Conservation (phyloP, 2,888 invertebrate species). For the Lasius platythorax region DNA sequence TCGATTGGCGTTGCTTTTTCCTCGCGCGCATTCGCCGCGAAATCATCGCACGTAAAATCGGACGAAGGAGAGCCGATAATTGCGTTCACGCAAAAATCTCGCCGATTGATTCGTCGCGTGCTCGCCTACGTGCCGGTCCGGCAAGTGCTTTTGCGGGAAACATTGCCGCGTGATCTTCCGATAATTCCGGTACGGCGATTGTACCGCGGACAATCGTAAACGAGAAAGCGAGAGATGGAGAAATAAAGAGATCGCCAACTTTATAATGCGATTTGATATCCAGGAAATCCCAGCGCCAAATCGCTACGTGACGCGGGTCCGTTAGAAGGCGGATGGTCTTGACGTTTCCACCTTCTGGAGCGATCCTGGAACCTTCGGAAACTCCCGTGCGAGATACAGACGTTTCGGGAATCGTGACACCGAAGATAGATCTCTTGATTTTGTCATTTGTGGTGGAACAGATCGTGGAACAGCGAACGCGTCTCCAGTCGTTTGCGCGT, state of each 20-base stretch:
- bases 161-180: neutral
- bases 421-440: conserved; percentile 32
- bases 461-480: neutral
- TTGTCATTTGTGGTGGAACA: neutral
- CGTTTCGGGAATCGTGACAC: conserved; percentile 22
- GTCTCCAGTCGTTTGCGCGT: neutral
- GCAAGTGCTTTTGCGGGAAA: neutral
- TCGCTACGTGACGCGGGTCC: conserved; percentile 66
- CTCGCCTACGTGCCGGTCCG: conserved; percentile 25
- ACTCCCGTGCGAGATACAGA: conserved; percentile 26
- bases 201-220: conserved; percentile 46
- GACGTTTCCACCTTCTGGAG: conserved; percentile 16
- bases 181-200: neutral
- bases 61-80: conserved; percentile 29
- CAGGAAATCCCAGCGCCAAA: conserved; percentile 66
- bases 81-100: conserved; percentile 24
- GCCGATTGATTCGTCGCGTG: conserved; percentile 43
- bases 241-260: conserved; percentile 56
- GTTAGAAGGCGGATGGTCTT: conserved; percentile 9
- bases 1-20: conserved; percentile 48
- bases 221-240: neutral
- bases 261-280: conserved; percentile 73
- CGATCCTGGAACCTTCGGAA: conserved; percentile 22
- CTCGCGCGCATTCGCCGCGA: conserved; percentile 23
- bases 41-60: conserved; percentile 28